A percentile compares a stretch with the other conserved stretches of the same genome.
Conservation (phyloP, 37 sponge, comb jelly and placozoan genomes). For the Halichondria panicea region DNA sequence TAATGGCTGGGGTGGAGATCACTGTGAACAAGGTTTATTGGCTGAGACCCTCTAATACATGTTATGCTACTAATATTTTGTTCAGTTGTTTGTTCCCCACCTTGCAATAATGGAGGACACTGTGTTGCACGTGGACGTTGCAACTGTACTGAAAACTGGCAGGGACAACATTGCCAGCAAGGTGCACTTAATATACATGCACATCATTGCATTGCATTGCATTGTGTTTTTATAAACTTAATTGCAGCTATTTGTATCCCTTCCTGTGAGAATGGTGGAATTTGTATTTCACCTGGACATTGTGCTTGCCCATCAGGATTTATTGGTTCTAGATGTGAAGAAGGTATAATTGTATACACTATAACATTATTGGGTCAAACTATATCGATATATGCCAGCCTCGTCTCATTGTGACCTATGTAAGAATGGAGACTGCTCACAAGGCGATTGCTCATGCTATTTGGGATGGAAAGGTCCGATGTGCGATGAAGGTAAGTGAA, state of each 20-base stretch:
- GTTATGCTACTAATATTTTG: neutral
- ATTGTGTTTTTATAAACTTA: neutral
- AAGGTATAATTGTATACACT: no score
- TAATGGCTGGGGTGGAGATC: neutral
- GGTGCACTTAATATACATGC: neutral
- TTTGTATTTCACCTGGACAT: neutral
- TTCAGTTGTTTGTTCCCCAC: constrained; percentile 3
- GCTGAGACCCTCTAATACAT: neutral
- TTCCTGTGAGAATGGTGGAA: constrained; percentile 8
- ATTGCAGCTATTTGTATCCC: constrained; percentile 8
- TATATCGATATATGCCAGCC: no score
- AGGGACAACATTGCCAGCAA: constrained; percentile 2
- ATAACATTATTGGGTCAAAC: no score
- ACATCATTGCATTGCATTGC: neutral
- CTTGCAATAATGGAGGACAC: constrained; percentile 21
- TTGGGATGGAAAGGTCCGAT: no score
- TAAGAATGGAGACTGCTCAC: no score
- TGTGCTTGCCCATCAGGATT: neutral
- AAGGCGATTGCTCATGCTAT: no score
- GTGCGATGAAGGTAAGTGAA: no score
- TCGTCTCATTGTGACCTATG: no score
- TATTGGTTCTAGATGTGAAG: neutral
- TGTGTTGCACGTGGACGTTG: constrained; percentile 6
- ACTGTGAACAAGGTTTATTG: constrained; percentile 12
- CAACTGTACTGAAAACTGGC: neutral